Base-by-base conservation (phyloP, 2,113 vertebrate genomes). In the Rallus limicola region DNA sequence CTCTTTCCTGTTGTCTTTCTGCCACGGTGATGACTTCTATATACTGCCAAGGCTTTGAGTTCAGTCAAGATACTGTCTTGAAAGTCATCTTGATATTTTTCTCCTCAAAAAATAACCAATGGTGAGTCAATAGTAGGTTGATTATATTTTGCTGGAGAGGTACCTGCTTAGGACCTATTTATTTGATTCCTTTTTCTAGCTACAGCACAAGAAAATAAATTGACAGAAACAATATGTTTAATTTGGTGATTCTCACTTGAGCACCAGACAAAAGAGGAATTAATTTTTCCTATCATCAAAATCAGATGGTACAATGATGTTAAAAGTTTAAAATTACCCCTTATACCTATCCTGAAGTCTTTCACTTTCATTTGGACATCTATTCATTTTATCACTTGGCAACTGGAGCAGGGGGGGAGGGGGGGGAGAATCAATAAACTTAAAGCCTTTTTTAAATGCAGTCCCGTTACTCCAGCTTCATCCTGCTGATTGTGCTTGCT, bases 141-240 rank as follows among this genome's bases (percentile, higher is more conserved):
- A 86, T 94, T 78, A 63, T 11, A 40, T 95, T 94, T 65, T 50
- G 91, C 63, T 93, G 31, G 44, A 82, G 50, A 69, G 62, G 28
- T 24, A 65, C 28, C 31, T 91, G 94, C 95, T 74, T 67, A 83
- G 48, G 75, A 29, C 83, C 71, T 93, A 7, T 68, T 65, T 86
- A 91, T 76, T 87, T 87, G 86, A 92, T 92, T 91, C 86, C 26
- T 88, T 85, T 55, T 58, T 76, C 70, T 91, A 67, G 31, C 36
- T 77, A 40, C 55, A 82, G 67, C 40, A 85, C 84, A 91, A 62
- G 72, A 87, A 89, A 85, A 89, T 76, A 44, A 93, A 89, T 81
- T 1, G 4, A 83, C 76, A 95, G 72, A 86, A 94, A 92, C 52
- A 59, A 56, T 67, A 62, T 64, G 19, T 26, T 26, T 86, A 38